Conservation (phyloP, 2,113 vertebrate genomes). For the Mus pahari region DNA sequence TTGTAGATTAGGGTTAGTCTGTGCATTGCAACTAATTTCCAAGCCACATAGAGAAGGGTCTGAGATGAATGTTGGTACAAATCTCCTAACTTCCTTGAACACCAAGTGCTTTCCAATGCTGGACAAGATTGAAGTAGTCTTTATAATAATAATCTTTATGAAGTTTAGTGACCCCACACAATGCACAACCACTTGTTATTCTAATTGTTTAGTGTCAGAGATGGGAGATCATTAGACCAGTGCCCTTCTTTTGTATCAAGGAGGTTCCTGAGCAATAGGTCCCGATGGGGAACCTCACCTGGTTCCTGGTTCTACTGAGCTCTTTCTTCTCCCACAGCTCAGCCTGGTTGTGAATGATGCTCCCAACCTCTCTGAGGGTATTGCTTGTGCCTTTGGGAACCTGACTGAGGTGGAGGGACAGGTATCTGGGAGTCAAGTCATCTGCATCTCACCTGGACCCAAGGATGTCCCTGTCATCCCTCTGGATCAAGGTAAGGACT, state of each 20-base stretch:
- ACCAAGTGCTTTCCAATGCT: background rate
- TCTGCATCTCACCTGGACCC: constrained; percentile 93
- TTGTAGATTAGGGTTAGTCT: background rate
- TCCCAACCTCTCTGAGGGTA: constrained; percentile 93
- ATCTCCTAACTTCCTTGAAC: background rate
- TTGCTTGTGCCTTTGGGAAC: constrained; percentile 97
- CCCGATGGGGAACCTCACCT: background rate
- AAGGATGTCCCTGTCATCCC: constrained; percentile 96
- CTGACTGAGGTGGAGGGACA: constrained; percentile 95
- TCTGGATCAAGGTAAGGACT: constrained; percentile 92
- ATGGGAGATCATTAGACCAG: background rate
- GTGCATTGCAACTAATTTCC: background rate
- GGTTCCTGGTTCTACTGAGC: background rate
- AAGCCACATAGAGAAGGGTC: background rate
- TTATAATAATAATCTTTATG: background rate
- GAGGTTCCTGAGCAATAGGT: background rate
- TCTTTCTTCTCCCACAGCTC: constrained; percentile 88
- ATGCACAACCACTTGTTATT: background rate
- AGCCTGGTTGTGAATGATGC: constrained; percentile 94
- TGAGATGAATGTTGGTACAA: background rate
- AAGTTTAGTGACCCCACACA: background rate
- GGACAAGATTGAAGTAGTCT: background rate
- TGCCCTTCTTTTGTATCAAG: background rate
- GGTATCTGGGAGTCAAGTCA: constrained; percentile 93
- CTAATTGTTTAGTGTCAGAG: background rate